A percentile compares a stretch with the other conserved stretches of the same genome.
These are phyloP conservation scores for Sinocyclocheilus anshuiensis DNA, from an alignment of 2,113 vertebrate genomes.

Conservation along the genomic window DNA sequence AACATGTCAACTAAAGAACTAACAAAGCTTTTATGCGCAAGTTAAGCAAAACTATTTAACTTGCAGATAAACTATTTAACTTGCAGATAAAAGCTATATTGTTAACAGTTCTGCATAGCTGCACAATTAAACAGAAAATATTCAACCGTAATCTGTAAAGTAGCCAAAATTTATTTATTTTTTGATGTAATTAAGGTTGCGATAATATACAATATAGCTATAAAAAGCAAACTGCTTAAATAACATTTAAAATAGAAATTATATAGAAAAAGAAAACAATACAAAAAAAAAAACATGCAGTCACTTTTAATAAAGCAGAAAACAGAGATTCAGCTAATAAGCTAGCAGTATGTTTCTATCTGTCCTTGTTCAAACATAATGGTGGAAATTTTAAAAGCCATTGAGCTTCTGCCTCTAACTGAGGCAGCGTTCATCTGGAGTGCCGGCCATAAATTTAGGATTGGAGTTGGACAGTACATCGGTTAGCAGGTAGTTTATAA, in stretches of 20 bases:
- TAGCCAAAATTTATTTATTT: too few species aligned
- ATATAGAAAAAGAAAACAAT: too few species aligned
- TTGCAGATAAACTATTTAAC: background rate
- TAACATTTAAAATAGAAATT: too few species aligned
- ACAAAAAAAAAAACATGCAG: background rate
- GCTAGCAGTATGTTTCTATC: background rate
- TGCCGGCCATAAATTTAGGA: background rate
- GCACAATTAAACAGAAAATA: background rate
- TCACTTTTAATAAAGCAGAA: background rate
- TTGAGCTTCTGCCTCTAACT: background rate
- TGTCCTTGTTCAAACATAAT: background rate
- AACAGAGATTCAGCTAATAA: background rate
- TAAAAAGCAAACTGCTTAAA: too few species aligned
- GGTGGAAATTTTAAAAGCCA: background rate
- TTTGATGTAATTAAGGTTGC: too few species aligned
- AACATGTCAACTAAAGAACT: background rate
- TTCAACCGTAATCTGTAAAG: too few species aligned
- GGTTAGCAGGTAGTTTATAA: conserved; percentile 15
- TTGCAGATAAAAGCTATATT: background rate
- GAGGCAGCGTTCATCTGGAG: background rate
- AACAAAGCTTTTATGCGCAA: background rate
- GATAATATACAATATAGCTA: too few species aligned
- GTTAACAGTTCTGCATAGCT: background rate
- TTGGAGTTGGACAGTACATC: background rate
- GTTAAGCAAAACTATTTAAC: background rate